Conservation (phyloP, 2,888 invertebrate genomes). For the Koerneria pararmatus region DNA sequence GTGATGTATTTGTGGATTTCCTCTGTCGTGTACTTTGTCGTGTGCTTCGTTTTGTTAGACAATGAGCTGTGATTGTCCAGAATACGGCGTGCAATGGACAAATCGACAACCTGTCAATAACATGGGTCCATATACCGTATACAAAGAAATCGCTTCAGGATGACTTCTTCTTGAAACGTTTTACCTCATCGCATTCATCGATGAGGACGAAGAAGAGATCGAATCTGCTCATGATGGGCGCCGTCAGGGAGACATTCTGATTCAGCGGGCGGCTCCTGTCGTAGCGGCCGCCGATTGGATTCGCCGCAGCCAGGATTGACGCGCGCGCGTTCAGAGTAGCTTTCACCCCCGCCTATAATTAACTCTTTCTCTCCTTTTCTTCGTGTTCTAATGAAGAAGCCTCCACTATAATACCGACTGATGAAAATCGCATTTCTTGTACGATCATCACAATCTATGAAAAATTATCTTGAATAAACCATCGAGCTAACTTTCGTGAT, state of each 20-base stretch:
- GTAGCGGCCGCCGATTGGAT: slow-evolving; percentile 94
- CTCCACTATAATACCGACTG: not conserved
- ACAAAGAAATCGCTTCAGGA: no score
- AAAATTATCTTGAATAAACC: slow-evolving; percentile 65
- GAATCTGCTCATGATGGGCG: slow-evolving; percentile 97
- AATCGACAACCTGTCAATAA: slow-evolving; percentile 76
- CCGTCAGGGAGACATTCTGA: slow-evolving; percentile 85
- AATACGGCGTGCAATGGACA: slow-evolving; percentile 91
- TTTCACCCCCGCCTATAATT: slow-evolving; percentile 62
- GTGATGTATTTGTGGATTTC: slow-evolving; percentile 91
- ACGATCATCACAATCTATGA: not conserved
- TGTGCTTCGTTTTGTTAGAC: slow-evolving; percentile 74
- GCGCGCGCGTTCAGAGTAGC: slow-evolving; percentile 95
- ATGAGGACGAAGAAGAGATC: slow-evolving; percentile 96
- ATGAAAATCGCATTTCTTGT: not conserved
- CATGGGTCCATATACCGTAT: no score
- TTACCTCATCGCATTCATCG: slow-evolving; percentile 86
- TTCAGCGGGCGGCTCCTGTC: slow-evolving; percentile 82
- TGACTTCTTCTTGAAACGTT: no score
- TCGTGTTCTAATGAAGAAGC: not conserved
- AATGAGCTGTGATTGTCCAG: slow-evolving; percentile 79
- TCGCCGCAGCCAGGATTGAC: slow-evolving; percentile 94
- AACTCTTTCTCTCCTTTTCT: not conserved
- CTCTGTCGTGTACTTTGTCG: slow-evolving; percentile 79
- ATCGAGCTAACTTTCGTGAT: slow-evolving; percentile 72